phyloP scores from a whole-genome alignment of 2,113 vertebrate species.

The Ivindomyrus marchei region DNA sequence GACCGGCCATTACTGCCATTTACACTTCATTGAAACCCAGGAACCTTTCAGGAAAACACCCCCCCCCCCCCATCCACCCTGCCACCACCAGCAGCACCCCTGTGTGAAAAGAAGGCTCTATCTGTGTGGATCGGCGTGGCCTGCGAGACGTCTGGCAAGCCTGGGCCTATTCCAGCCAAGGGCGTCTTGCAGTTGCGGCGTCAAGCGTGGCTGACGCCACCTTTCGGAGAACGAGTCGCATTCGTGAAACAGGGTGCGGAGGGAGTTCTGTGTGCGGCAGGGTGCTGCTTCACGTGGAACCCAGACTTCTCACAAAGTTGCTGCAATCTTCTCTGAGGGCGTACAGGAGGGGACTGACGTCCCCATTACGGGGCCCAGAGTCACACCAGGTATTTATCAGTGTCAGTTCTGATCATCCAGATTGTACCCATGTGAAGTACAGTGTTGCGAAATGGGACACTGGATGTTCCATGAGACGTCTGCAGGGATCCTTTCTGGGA shows the following conservation, averaged over 20 bases:
- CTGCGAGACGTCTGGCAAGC: conserved; percentile 15
- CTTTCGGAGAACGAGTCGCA: neutral
- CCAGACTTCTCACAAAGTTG: neutral
- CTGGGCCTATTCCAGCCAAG: neutral
- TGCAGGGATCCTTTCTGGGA: neutral
- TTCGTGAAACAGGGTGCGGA: neutral
- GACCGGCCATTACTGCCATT: conserved; percentile 32
- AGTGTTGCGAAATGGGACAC: neutral
- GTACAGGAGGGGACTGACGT: neutral
- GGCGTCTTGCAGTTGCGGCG: neutral
- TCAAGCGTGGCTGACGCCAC: neutral
- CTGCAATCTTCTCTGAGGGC: neutral
- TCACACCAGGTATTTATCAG: neutral
- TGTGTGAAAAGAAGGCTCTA: neutral
- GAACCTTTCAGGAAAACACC: neutral
- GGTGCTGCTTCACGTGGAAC: neutral
- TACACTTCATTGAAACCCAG: conserved; percentile 5
- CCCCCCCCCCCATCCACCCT: neutral
- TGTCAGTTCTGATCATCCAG: neutral
- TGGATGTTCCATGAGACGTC: neutral
- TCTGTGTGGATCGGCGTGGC: conserved; percentile 3
- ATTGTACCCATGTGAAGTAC: neutral
- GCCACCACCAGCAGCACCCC: neutral
- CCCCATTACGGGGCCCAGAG: neutral
- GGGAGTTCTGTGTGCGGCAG: neutral